These are phyloP conservation scores for Bettongia penicillata DNA, from an alignment of 2,113 vertebrate species.

Conservation along the genomic window DNA sequence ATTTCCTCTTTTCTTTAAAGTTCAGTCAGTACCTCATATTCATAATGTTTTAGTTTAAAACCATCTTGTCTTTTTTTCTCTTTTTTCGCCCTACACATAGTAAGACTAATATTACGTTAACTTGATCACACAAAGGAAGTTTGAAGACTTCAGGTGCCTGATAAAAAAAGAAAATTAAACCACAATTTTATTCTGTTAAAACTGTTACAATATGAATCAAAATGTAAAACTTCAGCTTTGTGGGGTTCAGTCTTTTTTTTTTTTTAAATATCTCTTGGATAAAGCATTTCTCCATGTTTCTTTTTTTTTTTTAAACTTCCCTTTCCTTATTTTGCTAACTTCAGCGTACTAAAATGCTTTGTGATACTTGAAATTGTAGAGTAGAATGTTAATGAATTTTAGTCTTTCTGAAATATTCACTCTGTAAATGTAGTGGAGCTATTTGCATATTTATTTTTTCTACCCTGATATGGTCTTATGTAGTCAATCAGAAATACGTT, in stretches of 20 bases:
- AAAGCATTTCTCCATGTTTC: background rate
- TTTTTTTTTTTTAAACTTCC: background rate
- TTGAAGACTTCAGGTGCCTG: background rate
- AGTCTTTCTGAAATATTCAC: background rate
- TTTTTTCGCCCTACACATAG: background rate
- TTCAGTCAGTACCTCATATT: conserved; percentile 27
- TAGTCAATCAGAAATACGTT: background rate
- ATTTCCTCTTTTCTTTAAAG: conserved; percentile 65
- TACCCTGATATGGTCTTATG: background rate
- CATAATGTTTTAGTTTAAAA: conserved; percentile 36
- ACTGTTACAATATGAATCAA: background rate
- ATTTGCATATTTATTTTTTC: background rate
- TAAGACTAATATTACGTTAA: background rate
- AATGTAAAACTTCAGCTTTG: conserved; percentile 7
- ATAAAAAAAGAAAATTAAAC: background rate
- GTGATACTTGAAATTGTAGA: conserved; percentile 40
- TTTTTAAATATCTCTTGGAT: background rate
- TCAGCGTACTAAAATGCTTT: conserved; percentile 21
- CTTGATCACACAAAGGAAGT: background rate
- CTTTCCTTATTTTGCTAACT: conserved; percentile 8
- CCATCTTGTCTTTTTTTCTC: conserved; percentile 9
- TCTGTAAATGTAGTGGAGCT: background rate
- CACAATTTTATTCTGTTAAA: background rate
- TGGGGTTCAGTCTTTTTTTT: conserved; percentile 30
- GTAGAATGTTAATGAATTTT: background rate